phyloP scores from a whole-genome alignment of 2,888 invertebrate species.

The Phyllotreta striolata region DNA sequence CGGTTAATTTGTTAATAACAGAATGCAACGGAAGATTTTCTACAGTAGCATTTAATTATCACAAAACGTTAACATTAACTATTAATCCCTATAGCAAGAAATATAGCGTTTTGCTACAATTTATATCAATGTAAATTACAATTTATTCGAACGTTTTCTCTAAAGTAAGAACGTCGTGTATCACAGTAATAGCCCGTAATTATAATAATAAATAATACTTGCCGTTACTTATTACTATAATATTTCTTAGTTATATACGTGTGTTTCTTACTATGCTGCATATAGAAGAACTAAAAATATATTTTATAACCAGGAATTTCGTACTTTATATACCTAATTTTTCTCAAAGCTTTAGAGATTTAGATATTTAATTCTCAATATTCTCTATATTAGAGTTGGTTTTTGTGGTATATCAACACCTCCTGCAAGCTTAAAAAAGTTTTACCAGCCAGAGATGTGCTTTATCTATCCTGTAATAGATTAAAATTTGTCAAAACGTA shows the following conservation, averaged over 20 bases:
- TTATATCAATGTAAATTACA: conserved; percentile 15
- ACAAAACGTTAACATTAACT: conserved; percentile 11
- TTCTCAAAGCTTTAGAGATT: too few species aligned
- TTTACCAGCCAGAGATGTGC: conserved; percentile 20
- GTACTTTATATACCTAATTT: too few species aligned
- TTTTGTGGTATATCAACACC: too few species aligned
- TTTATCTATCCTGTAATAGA: conserved; percentile 42
- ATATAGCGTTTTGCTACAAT: background rate
- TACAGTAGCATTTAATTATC: conserved; percentile 8
- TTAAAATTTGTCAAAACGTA: conserved; percentile 52
- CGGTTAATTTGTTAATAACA: too few species aligned
- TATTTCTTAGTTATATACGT: conserved; percentile 17
- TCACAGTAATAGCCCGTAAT: conserved; percentile 21
- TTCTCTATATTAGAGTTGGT: too few species aligned
- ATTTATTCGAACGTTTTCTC: conserved; percentile 18
- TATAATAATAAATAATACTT: conserved; percentile 19
- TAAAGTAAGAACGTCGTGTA: conserved; percentile 13
- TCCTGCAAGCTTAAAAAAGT: too few species aligned
- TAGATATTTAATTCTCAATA: too few species aligned
- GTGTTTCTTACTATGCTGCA: too few species aligned
- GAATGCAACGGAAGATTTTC: conserved; percentile 6
- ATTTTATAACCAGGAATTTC: too few species aligned
- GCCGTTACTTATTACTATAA: conserved; percentile 15
- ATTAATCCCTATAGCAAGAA: conserved; percentile 15
- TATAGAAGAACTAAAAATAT: too few species aligned